phyloP scores from a whole-genome alignment of 23 tunicate species.

The Styela clava region DNA sequence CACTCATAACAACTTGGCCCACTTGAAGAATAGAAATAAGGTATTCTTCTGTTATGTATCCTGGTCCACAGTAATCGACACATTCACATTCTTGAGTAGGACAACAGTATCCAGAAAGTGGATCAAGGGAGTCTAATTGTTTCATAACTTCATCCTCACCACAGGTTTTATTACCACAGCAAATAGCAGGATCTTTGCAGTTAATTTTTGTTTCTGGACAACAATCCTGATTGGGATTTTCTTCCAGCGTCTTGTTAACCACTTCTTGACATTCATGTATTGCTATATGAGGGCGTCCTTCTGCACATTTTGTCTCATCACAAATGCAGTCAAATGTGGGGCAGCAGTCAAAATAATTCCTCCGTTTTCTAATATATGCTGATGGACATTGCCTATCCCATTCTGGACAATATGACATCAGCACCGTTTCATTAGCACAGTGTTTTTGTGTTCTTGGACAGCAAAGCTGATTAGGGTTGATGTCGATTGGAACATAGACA shows the following conservation, averaged over 20 bases:
- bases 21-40: background rate
- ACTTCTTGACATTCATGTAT: slow-evolving; percentile 21
- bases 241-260: slow-evolving; percentile 31
- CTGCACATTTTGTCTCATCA: background rate
- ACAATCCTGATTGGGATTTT: slow-evolving; percentile 36
- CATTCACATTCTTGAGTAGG: slow-evolving; percentile 38
- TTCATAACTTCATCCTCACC: slow-evolving; percentile 22
- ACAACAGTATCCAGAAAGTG: slow-evolving; percentile 29
- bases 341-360: slow-evolving; percentile 25
- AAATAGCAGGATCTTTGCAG: slow-evolving; percentile 17
- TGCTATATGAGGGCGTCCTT: background rate
- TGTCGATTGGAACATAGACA: background rate
- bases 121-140: background rate
- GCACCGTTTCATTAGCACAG: slow-evolving; percentile 23
- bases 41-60: slow-evolving; percentile 20
- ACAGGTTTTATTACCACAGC: slow-evolving; percentile 28
- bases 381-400: slow-evolving; percentile 35
- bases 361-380: background rate
- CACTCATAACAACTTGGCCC: slow-evolving; percentile 20
- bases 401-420: slow-evolving; percentile 21
- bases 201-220: slow-evolving; percentile 36
- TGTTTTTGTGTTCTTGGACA: slow-evolving; percentile 14
- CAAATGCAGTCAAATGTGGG: slow-evolving; percentile 37
- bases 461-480: slow-evolving; percentile 34
- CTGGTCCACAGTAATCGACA: slow-evolving; percentile 20